phyloP scores from a whole-genome alignment of 1,140 invertebrate genomes.

The Zaprionus tsacasi region DNA sequence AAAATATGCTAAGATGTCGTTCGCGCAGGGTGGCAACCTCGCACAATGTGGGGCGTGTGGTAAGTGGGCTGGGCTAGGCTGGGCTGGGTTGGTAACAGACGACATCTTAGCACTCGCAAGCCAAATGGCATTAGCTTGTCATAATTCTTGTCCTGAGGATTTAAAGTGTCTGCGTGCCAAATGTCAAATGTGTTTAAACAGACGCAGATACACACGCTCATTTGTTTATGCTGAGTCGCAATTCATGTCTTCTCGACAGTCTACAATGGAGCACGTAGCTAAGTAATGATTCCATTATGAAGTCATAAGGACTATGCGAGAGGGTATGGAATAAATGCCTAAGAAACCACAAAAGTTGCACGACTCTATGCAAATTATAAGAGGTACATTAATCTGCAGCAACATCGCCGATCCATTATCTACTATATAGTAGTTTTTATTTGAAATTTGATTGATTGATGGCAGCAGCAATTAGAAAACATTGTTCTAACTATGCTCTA shows the following conservation, averaged over 20 bases:
- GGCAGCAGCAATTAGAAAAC: conserved; percentile 9
- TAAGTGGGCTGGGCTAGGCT: not conserved
- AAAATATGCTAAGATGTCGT: conserved; percentile 68
- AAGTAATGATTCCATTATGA: not conserved
- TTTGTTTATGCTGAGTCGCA: conserved; percentile 19
- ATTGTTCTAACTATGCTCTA: conserved; percentile 30
- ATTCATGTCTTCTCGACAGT: conserved; percentile 9
- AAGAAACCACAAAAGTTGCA: not conserved
- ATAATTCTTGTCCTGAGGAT: conserved; percentile 26
- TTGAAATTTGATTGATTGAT: conserved; percentile 15
- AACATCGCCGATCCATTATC: conserved; percentile 35
- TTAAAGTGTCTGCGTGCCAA: conserved; percentile 36
- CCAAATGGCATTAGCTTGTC: conserved; percentile 37
- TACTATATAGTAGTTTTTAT: conserved; percentile 29
- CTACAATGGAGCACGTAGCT: not conserved
- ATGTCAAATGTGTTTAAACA: conserved; percentile 44
- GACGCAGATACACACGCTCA: conserved; percentile 2
- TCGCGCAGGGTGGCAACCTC: conserved; percentile 44
- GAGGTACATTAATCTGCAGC: not conserved
- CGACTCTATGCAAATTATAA: not conserved
- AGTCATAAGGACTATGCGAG: not conserved
- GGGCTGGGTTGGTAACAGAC: conserved; percentile 18
- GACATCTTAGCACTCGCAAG: conserved; percentile 27
- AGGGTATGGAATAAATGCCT: not conserved
- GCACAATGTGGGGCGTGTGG: not conserved